Evolutionary conservation across 1,140 invertebrate genomes (phyloP).

Genomic region (Cyrtorhinus lividipennis): DNA sequence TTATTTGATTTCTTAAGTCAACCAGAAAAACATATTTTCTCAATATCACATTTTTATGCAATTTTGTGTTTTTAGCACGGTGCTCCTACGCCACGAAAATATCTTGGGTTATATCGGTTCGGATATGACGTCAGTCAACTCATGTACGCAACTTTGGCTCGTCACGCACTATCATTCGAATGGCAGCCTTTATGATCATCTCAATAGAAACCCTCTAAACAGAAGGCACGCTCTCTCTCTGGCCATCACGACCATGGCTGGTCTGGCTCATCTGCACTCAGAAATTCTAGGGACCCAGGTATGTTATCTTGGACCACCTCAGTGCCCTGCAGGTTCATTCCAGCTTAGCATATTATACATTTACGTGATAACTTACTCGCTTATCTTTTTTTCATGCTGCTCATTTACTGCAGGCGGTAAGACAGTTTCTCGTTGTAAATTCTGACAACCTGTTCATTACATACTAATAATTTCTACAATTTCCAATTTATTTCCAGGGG

Average conservation of each 20-base stretch:
- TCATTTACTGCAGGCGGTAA: background rate
- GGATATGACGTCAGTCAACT: slow-evolving; percentile 71
- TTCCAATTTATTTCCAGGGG: slow-evolving; percentile 36
- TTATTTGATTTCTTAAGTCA: background rate
- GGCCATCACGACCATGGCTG: slow-evolving; percentile 68
- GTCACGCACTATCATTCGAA: slow-evolving; percentile 86
- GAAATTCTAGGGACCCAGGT: slow-evolving; percentile 83
- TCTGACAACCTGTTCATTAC: too few species aligned
- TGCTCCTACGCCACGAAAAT: slow-evolving; percentile 70
- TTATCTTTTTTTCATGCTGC: slow-evolving; percentile 15
- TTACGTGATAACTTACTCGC: too few species aligned
- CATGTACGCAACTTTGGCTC: slow-evolving; percentile 77
- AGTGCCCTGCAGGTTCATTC: too few species aligned
- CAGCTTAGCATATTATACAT: too few species aligned
- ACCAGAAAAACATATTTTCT: too few species aligned
- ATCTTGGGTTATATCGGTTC: slow-evolving; percentile 82
- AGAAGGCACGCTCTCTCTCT: slow-evolving; percentile 66
- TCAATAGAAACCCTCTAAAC: slow-evolving; percentile 59
- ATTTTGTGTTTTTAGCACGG: too few species aligned
- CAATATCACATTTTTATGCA: background rate
- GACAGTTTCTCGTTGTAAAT: background rate
- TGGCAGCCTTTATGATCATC: slow-evolving; percentile 87
- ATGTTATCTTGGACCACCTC: slow-evolving; percentile 20
- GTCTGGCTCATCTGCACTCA: slow-evolving; percentile 82
- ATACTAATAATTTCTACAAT: background rate